Evolutionary conservation across 2,797 vertebrate species (phyloP).

Genomic region (Scarus forsteni): DNA sequence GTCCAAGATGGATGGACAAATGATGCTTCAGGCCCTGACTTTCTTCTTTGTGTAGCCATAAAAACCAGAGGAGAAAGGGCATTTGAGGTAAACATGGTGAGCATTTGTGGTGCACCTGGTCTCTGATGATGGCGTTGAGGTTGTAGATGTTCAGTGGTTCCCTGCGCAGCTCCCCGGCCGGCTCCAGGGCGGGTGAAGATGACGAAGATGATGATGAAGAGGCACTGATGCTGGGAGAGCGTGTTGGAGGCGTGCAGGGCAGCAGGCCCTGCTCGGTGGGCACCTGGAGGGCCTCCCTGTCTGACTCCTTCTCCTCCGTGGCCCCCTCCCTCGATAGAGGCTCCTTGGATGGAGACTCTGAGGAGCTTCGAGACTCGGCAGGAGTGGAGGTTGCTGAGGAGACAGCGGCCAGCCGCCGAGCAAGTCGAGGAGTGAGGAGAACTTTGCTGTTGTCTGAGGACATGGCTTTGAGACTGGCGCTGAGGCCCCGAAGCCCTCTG

Average conservation of each 20-base stretch:
- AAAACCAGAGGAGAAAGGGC: neutral
- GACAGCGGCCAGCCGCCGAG: conserved; percentile 78
- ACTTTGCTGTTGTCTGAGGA: conserved; percentile 83
- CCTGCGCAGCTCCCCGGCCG: conserved; percentile 89
- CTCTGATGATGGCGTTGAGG: conserved; percentile 95
- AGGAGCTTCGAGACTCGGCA: conserved; percentile 86
- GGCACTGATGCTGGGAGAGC: conserved; percentile 84
- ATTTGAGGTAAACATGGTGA: neutral
- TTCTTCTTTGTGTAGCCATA: conserved; percentile 77
- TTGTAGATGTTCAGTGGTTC: conserved; percentile 98
- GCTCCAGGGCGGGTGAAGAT: conserved; percentile 89
- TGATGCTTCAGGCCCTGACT: neutral
- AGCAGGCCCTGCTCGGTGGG: conserved; percentile 82
- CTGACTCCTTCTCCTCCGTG: conserved; percentile 67
- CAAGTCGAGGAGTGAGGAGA: conserved; percentile 83
- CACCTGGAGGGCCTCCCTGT: conserved; percentile 77
- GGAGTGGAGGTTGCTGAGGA: conserved; percentile 54
- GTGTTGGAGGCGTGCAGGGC: conserved; percentile 76
- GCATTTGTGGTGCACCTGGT: conserved; percentile 82
- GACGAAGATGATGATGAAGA: conserved; percentile 87
- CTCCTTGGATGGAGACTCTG: conserved; percentile 85
- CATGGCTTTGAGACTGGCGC: conserved; percentile 85
- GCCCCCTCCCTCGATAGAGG: conserved; percentile 77
- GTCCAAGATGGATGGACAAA: too few species aligned
- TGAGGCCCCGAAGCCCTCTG: conserved; percentile 80